Evolutionary conservation across 30 jellyfish, hydroid and myxozoan genomes (phyloP), one percentile per base, ranked within the genome.

Genomic region (Nemopilema nomurai): DNA sequence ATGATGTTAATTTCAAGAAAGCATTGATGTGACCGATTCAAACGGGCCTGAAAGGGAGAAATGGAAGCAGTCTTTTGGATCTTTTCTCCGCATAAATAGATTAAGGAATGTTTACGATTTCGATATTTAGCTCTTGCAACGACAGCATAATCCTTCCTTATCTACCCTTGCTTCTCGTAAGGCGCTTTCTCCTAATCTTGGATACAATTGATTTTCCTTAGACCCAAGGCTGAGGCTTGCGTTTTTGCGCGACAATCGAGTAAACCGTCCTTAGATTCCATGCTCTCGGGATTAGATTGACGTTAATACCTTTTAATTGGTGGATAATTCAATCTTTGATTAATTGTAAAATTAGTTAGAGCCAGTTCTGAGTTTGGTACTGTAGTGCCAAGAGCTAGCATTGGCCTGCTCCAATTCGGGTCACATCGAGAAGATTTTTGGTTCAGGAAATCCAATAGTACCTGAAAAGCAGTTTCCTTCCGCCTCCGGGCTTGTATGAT

Each of bases 151-250:
- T 65, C 89, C 68, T 65, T 67, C 75, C 89, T 63, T 28, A 41
- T 66, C 87, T 67, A 66, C 64, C 80, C 80, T 52, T 31, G 80
- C 68, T 79, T 67, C 26, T 63, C 21, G 71, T 67, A 79, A 79
- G 66, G 51, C 89, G 89, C 89, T 79, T 77, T 79, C 89, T 71
- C 62, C 33, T 79, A 41, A 76, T 51, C 86, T 62, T 29, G 20
- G 86, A 65, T 62, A 76, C 57, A 30, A 52, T 51, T n/a, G 64
- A 76, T 76, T 16, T 51, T n/a, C 30, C 76, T 8, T 26, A 53
- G 75, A 33, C 26, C 21, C 23, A 18, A 76, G 26, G 86, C 76
- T 13, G 9, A 13, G 57, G 57, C 57, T 41, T 41, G 57, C 57
- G 9, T 13, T 13, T 41, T 41, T 13, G 13, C 13, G 6, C 57